These are phyloP conservation scores for Hephaestus fuliginosus DNA, from an alignment of 2,797 vertebrate species.

Conservation along the genomic window DNA sequence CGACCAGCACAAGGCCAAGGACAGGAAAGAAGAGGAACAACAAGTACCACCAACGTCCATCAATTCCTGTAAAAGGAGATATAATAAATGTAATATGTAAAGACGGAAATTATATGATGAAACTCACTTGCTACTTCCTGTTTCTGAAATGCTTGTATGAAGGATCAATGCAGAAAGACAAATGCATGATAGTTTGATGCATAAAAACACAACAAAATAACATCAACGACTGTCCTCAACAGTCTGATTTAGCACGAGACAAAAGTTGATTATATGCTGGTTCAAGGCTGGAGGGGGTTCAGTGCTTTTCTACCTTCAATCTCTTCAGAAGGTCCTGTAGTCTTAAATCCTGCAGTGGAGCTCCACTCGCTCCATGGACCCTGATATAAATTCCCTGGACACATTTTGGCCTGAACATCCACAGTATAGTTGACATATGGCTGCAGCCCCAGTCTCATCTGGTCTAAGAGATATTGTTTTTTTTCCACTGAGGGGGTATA, in stretches of 20 bases:
- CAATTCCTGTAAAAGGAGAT: conserved; percentile 18
- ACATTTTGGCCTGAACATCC: conserved; percentile 71
- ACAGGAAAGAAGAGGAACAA: background rate
- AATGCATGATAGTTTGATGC: background rate
- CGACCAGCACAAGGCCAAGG: background rate
- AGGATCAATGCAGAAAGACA: background rate
- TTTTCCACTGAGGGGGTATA: background rate
- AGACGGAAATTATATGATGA: background rate
- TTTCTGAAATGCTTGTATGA: background rate
- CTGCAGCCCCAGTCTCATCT: conserved; percentile 19
- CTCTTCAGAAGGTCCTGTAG: background rate
- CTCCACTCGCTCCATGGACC: conserved; percentile 86
- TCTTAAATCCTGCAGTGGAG: conserved; percentile 40
- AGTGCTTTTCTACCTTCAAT: conserved; percentile 3
- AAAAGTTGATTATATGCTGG: background rate
- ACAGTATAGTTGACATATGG: conserved; percentile 45
- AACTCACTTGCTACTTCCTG: background rate
- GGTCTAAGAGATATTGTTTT: conserved; percentile 31
- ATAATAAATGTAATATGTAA: background rate
- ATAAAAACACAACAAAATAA: background rate
- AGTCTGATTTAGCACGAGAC: background rate
- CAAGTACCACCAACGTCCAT: conserved; percentile 5
- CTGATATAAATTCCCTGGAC: accelerated
- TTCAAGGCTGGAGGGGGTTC: background rate
- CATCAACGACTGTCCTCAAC: background rate